Evolutionary conservation across 1,140 invertebrate species (phyloP), one percentile per base, ranked within the genome.

Genomic region (Brachionus plicatilis): DNA sequence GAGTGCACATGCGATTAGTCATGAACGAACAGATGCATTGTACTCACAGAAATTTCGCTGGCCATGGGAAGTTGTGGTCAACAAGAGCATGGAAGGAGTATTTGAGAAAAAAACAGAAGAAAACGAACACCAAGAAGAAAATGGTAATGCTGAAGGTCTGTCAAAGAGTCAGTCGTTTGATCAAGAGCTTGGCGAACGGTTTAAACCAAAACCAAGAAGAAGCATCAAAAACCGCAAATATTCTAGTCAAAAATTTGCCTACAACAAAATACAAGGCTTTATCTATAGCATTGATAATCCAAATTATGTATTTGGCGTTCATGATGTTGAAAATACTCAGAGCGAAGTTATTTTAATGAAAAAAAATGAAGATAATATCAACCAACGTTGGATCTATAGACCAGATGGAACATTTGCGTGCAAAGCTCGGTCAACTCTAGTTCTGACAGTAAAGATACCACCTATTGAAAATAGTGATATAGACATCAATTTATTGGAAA

Each of bases 31-130:
- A 1, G 88, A 90, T 60, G 85, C 88, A 11, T 20, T 60, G 60
- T 85, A 87, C 29, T 50, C 87, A 29, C 87, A 89, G 60, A 86
- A 87, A 17, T 86, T 89, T 27, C 88, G 88, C 56, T 90, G 89
- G 89, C 89, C 89, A 4, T 90, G 89, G 89, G 89, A 90, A 70
- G 82, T 87, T 83, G 85, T 90, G 6, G 86, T 88, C 12, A 86
- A 85, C 20, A 65, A 68, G 24, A 82, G 41, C 24, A 80, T 80
- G 41, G 88, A 88, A 14, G 72, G 72, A 27, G 72, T 76, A 78
- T 86, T 87, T 8, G 85, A 84, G 9, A 85, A 87, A 60, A 86
- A 86, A 41, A 66, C 86, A 70, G 88, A 88, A 47, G 85, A 86
- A 65, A 86, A 86, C 20, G 47, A 47, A 7, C 70, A 85, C 27